phyloP scores from a whole-genome alignment of 1,140 invertebrate species.

The Drosophila pruinosa region DNA sequence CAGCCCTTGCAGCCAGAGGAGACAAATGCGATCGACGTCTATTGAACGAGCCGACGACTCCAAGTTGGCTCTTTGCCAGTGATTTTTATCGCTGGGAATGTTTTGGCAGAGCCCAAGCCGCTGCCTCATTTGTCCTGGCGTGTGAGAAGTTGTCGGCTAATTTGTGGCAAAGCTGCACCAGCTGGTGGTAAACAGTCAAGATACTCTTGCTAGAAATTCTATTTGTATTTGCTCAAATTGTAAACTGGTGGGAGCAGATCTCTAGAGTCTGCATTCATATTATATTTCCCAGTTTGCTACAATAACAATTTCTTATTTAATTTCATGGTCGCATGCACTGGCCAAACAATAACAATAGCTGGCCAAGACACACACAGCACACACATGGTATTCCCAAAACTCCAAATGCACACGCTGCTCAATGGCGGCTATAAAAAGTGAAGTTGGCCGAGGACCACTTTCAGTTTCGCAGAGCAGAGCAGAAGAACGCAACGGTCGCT shows the following conservation, averaged over 20 bases:
- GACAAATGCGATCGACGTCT: slow-evolving; percentile 70
- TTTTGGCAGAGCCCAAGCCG: slow-evolving; percentile 28
- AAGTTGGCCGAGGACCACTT: slow-evolving; percentile 62
- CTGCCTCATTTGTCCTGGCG: slow-evolving; percentile 57
- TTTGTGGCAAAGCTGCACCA: too few species aligned
- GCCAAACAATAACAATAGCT: slow-evolving; percentile 76
- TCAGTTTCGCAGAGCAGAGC: slow-evolving; percentile 71
- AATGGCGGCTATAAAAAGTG: slow-evolving; percentile 71
- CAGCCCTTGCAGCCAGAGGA: slow-evolving; percentile 29
- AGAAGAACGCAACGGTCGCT: slow-evolving; percentile 47
- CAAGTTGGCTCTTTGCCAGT: background rate
- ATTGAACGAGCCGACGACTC: slow-evolving; percentile 58
- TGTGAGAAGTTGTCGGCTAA: slow-evolving; percentile 48
- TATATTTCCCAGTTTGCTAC: slow-evolving; percentile 61
- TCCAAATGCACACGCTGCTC: slow-evolving; percentile 30
- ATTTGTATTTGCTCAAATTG: background rate
- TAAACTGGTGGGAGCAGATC: background rate
- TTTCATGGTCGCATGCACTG: slow-evolving; percentile 70
- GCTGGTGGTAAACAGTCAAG: too few species aligned
- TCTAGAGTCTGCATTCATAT: slow-evolving; percentile 33
- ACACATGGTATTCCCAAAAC: slow-evolving; percentile 68
- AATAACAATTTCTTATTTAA: slow-evolving; percentile 70
- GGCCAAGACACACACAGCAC: slow-evolving; percentile 6
- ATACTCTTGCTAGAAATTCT: background rate
- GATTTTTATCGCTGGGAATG: slow-evolving; percentile 55